Evolutionary conservation across 1,140 invertebrate species (phyloP).

Genomic region (Penaeus indicus): DNA sequence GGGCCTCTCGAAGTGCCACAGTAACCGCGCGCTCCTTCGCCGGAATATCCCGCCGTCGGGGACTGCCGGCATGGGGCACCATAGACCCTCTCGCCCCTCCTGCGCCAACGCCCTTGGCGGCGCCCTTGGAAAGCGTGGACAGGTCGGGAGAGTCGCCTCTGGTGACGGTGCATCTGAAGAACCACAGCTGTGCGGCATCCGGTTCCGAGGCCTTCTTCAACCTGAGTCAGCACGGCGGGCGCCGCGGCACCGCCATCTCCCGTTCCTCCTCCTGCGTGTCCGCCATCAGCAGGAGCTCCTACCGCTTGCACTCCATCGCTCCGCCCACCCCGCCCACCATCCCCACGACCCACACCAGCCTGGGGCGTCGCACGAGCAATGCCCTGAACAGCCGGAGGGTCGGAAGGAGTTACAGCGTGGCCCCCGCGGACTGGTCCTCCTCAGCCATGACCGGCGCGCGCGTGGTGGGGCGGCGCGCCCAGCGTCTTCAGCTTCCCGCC

Average conservation of each 20-base stretch:
- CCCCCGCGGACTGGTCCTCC: conserved; percentile 18
- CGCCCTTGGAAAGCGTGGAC: not conserved
- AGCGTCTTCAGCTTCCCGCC: not conserved
- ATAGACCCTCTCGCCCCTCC: conserved; percentile 38
- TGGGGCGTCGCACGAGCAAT: conserved; percentile 15
- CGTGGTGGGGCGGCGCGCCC: conserved; percentile 9
- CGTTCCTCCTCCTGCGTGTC: conserved; percentile 56
- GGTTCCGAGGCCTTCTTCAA: conserved; percentile 58
- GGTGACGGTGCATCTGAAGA: conserved; percentile 51
- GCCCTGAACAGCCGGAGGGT: conserved; percentile 11
- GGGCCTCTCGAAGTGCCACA: conserved; percentile 24
- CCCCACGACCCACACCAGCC: not conserved
- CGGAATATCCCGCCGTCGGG: conserved; percentile 13
- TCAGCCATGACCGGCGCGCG: not conserved
- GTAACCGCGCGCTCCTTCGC: conserved; percentile 33
- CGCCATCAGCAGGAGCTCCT: conserved; percentile 41
- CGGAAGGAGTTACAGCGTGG: conserved; percentile 45
- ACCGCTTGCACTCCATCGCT: conserved; percentile 11
- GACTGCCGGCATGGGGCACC: conserved; percentile 46
- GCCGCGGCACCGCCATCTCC: conserved; percentile 45
- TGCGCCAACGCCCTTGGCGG: not conserved
- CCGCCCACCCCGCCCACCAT: conserved; percentile 23
- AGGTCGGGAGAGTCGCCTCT: conserved; percentile 34
- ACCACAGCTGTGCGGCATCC: conserved; percentile 56
- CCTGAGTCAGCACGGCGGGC: conserved; percentile 52